These are phyloP conservation scores for Arge pagana DNA, from an alignment of 2,888 invertebrate species.

Conservation along the genomic window DNA sequence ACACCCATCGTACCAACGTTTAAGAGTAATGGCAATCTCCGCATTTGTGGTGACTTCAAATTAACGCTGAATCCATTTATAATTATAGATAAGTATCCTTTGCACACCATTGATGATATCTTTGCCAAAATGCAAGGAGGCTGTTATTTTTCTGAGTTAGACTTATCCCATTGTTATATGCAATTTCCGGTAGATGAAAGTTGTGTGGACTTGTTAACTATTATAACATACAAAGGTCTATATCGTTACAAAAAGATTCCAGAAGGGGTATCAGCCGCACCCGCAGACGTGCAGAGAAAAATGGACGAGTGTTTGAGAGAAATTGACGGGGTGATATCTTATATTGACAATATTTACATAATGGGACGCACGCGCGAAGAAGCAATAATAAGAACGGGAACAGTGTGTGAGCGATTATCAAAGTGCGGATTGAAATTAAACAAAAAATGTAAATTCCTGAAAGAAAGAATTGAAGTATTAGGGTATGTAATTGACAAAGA, in stretches of 20 bases:
- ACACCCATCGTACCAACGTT: conserved; percentile 25
- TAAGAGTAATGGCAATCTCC: conserved; percentile 3
- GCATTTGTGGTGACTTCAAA: conserved; percentile 26
- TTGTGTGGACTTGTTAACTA: conserved; percentile 24
- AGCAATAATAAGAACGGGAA: conserved; percentile 9
- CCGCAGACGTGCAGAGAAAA: conserved; percentile 41
- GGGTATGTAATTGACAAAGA: conserved; percentile 34
- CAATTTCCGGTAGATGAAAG: conserved; percentile 26
- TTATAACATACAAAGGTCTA: conserved; percentile 28
- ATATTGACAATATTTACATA: conserved; percentile 36
- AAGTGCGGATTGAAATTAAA: conserved; percentile 31
- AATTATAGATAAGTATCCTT: conserved; percentile 21
- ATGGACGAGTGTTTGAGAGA: conserved; percentile 34
- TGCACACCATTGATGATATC: conserved; percentile 26
- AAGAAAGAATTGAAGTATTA: conserved; percentile 33
- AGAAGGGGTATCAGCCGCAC: conserved; percentile 32
- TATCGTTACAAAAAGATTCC: conserved; percentile 11
- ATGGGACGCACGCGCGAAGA: not conserved
- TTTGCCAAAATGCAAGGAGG: conserved; percentile 22
- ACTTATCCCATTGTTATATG: conserved; percentile 27
- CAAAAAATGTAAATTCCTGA: conserved; percentile 33
- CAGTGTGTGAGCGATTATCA: conserved; percentile 30
- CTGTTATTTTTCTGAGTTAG: conserved; percentile 18
- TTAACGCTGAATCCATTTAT: conserved; percentile 25
- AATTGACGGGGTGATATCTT: conserved; percentile 26